Evolutionary conservation across 2,113 vertebrate genomes (phyloP).

Genomic region (Eulemur rufifrons): DNA sequence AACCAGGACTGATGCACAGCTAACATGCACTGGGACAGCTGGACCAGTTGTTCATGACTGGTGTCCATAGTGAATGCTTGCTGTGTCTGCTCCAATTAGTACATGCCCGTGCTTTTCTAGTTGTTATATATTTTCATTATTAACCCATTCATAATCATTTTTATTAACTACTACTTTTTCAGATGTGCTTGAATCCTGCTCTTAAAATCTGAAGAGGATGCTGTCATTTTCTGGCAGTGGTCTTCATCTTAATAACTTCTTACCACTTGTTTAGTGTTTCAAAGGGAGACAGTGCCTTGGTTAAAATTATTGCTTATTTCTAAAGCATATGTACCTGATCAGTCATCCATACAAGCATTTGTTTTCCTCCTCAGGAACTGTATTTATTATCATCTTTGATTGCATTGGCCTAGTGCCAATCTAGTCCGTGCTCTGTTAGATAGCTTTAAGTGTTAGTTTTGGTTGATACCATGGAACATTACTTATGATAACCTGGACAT

Average conservation of each 20-base stretch:
- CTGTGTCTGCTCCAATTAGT: background rate
- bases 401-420: background rate
- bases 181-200: background rate
- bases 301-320: constrained; percentile 37
- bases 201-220: background rate
- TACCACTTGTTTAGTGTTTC: background rate
- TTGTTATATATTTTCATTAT: background rate
- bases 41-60: background rate
- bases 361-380: background rate
- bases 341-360: background rate
- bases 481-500: background rate
- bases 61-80: background rate
- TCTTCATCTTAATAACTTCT: background rate
- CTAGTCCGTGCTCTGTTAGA: background rate
- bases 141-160: background rate
- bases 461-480: background rate
- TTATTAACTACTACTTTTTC: background rate
- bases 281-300: background rate
- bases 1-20: background rate
- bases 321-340: background rate
- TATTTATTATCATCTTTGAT: constrained; percentile 10
- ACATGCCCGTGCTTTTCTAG: background rate
- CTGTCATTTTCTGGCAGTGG: background rate
- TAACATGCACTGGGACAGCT: background rate
- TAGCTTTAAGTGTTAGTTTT: constrained; percentile 46